Conservation (phyloP, 2,797 vertebrate genomes). For the Chelon labrosus region DNA sequence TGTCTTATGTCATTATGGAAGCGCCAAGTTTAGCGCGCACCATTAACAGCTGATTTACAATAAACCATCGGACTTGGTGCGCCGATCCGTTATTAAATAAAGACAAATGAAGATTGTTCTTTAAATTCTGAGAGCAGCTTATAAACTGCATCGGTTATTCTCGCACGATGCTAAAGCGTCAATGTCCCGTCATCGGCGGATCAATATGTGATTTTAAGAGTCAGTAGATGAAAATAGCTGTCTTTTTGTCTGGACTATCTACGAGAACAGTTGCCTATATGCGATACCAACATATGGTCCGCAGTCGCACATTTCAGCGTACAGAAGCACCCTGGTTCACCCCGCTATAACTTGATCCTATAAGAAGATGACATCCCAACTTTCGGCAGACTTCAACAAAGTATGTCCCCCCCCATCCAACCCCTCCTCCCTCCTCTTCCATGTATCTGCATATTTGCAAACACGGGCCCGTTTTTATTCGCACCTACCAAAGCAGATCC, state of each 20-base stretch:
- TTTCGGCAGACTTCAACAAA: slow-evolving; percentile 89
- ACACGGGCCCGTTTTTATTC: slow-evolving; percentile 81
- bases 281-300: slow-evolving; percentile 81
- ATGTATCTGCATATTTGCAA: slow-evolving; percentile 87
- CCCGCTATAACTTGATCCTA: slow-evolving; percentile 79
- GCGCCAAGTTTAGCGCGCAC: slow-evolving; percentile 65
- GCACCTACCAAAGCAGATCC: slow-evolving; percentile 88
- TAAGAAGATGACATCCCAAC: slow-evolving; percentile 86
- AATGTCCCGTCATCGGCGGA: neutral
- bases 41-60: slow-evolving; percentile 65
- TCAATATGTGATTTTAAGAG: slow-evolving; percentile 7
- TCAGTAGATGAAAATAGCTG: slow-evolving; percentile 57
- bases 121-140: slow-evolving; percentile 23
- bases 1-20: neutral
- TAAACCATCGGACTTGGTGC: slow-evolving; percentile 25
- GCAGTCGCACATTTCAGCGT: slow-evolving; percentile 70
- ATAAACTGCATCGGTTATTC: slow-evolving; percentile 4
- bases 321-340: slow-evolving; percentile 65
- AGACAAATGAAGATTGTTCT: slow-evolving; percentile 27
- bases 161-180: neutral
- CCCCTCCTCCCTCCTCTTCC: slow-evolving; percentile 62
- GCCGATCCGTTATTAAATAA: slow-evolving; percentile 39
- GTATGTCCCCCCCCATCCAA: slow-evolving; percentile 72
- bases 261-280: slow-evolving; percentile 79
- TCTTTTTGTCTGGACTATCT: slow-evolving; percentile 89